Evolutionary conservation across 2,888 invertebrate species (phyloP).

Genomic region (Campoplex nolae): DNA sequence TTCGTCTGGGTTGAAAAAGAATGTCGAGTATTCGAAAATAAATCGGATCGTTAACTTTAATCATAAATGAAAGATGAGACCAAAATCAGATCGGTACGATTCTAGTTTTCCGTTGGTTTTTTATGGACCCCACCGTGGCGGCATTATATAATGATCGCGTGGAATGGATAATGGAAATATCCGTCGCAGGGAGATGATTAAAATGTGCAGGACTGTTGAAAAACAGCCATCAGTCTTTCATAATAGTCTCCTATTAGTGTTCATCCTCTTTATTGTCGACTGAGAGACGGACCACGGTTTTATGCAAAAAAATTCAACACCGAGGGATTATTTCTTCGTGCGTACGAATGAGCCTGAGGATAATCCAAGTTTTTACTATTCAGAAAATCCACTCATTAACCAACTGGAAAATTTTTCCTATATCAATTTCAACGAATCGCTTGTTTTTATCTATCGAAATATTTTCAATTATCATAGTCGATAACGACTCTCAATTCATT

Average conservation of each 20-base stretch:
- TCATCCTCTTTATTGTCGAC: neutral
- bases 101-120: neutral
- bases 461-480: no score
- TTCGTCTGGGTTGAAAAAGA: neutral
- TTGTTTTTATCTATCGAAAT: no score
- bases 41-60: neutral
- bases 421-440: neutral
- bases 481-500: no score
- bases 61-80: neutral
- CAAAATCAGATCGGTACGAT: neutral
- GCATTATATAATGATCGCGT: no score
- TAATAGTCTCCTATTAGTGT: neutral
- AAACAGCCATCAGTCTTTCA: slow-evolving; percentile 48
- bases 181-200: slow-evolving; percentile 29
- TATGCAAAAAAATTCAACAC: slow-evolving; percentile 32
- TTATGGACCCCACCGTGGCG: neutral
- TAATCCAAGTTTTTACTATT: neutral
- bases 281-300: neutral
- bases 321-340: neutral
- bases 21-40: neutral
- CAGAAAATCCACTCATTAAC: neutral
- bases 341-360: neutral
- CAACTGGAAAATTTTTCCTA: no score
- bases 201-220: slow-evolving; percentile 32
- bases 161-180: neutral